Evolutionary conservation across 2,797 vertebrate species (phyloP).

Genomic region (Vespertilio murinus): DNA sequence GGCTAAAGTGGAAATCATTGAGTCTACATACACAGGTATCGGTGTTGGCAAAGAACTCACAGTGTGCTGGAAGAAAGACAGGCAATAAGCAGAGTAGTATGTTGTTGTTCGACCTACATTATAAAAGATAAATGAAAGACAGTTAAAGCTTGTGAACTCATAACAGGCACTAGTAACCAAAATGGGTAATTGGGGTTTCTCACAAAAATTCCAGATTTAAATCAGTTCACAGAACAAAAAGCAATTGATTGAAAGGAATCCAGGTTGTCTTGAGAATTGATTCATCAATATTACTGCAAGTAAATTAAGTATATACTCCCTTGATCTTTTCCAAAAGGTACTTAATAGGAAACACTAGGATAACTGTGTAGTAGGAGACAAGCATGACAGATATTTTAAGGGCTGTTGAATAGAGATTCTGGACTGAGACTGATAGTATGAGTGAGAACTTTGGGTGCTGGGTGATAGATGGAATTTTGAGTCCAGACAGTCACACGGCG

Average conservation of each 20-base stretch:
- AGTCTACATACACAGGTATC: neutral
- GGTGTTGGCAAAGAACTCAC: neutral
- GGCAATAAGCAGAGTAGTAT: neutral
- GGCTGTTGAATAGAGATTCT: neutral
- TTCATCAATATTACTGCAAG: neutral
- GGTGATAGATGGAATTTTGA: neutral
- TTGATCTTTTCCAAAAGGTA: neutral
- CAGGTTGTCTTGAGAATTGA: neutral
- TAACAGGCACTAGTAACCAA: neutral
- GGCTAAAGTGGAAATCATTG: neutral
- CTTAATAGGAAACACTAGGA: neutral
- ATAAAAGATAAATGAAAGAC: conserved; percentile 10
- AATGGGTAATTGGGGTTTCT: neutral
- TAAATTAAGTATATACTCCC: neutral
- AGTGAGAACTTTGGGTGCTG: neutral
- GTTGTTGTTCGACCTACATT: neutral
- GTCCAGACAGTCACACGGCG: neutral
- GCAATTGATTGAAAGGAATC: neutral
- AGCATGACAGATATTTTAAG: neutral
- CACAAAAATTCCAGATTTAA: neutral
- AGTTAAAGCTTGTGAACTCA: neutral
- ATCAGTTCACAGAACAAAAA: neutral
- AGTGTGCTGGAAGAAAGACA: neutral
- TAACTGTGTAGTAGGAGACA: neutral
- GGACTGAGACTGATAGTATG: neutral